Conservation (phyloP, 2,113 vertebrate species). For the Cepphus grylle region DNA sequence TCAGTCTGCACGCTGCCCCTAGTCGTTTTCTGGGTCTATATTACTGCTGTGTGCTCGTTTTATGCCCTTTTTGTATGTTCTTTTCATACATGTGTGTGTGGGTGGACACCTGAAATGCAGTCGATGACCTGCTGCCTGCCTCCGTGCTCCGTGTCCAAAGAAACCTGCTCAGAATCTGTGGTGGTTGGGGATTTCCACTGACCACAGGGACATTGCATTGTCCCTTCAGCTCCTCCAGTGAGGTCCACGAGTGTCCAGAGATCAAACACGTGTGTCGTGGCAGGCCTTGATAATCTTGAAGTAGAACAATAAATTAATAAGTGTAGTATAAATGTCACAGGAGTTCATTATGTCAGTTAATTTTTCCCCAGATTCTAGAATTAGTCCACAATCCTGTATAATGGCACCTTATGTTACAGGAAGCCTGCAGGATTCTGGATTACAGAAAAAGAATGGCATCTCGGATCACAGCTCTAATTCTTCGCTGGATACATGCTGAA, state of each 20-base stretch:
- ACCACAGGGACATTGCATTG: background rate
- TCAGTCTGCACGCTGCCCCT: background rate
- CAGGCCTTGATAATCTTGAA: background rate
- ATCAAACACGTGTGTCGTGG: background rate
- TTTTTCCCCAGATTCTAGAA: background rate
- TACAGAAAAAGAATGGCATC: background rate
- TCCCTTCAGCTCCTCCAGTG: background rate
- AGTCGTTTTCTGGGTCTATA: background rate
- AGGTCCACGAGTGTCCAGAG: background rate
- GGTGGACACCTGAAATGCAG: background rate
- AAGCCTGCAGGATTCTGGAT: background rate
- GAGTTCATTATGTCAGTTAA: background rate
- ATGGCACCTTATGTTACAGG: background rate
- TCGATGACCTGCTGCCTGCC: background rate
- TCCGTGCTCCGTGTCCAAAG: background rate
- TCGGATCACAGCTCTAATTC: fast-evolving
- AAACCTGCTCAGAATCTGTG: background rate
- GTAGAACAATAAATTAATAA: background rate
- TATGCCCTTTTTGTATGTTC: background rate
- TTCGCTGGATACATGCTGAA: fast-evolving
- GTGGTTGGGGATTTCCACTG: background rate
- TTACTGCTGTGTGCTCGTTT: background rate
- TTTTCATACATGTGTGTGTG: background rate
- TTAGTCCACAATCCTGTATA: background rate
- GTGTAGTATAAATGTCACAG: background rate